Evolutionary conservation across 2,888 invertebrate species (phyloP).

Genomic region (Horisme vitalbata): DNA sequence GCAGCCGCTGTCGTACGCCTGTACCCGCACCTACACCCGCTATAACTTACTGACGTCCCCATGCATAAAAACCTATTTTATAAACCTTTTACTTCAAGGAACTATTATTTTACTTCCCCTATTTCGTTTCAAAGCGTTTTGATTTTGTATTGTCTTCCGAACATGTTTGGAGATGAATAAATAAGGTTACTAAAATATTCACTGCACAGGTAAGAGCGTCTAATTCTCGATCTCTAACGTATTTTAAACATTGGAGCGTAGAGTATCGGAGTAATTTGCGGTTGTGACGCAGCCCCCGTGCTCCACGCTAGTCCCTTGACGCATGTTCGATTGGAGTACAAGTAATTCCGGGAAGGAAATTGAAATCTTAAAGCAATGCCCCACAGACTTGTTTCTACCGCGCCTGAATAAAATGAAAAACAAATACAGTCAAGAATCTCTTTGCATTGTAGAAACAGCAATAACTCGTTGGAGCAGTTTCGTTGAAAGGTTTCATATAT

Average conservation of each 20-base stretch:
- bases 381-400: constrained; percentile 70
- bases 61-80: constrained; percentile 70
- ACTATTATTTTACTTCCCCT: constrained; percentile 9
- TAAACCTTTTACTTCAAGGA: constrained; percentile 29
- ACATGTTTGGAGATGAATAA: constrained; percentile 36
- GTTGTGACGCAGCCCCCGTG: constrained; percentile 56
- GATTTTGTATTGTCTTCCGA: background rate
- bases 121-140: background rate
- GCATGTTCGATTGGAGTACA: constrained; percentile 81
- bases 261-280: constrained; percentile 77
- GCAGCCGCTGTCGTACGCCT: constrained; percentile 75
- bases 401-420: constrained; percentile 67
- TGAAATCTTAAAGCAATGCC: constrained; percentile 82
- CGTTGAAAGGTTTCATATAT: constrained; percentile 19
- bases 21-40: constrained; percentile 49
- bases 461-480: constrained; percentile 21
- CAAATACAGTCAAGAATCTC: constrained; percentile 46
- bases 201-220: constrained; percentile 44
- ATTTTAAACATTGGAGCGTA: constrained; percentile 77
- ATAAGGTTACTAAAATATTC: constrained; percentile 61
- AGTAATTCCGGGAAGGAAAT: constrained; percentile 83
- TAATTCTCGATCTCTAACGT: constrained; percentile 66
- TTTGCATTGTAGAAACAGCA: constrained; percentile 30
- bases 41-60: constrained; percentile 69
- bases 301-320: constrained; percentile 63